phyloP scores from a whole-genome alignment of 1,140 invertebrate genomes.

The Diorhabda carinulata region DNA sequence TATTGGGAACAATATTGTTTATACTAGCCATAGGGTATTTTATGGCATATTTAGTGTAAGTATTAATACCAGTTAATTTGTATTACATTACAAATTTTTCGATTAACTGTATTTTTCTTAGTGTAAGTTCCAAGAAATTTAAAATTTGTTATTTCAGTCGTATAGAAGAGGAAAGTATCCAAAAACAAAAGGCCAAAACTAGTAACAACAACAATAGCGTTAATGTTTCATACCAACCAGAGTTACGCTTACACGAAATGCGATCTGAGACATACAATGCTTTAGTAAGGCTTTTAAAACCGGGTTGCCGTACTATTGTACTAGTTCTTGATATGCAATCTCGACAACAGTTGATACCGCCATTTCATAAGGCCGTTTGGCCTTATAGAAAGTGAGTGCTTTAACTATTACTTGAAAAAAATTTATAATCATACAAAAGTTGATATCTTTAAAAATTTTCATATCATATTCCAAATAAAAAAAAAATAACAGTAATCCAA shows the following conservation, averaged over 20 bases:
- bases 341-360: slow-evolving; percentile 78
- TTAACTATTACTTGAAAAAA: not conserved
- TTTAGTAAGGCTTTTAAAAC: slow-evolving; percentile 86
- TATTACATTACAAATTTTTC: not conserved
- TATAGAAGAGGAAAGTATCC: slow-evolving; percentile 74
- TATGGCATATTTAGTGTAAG: slow-evolving; percentile 83
- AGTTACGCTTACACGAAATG: slow-evolving; percentile 85
- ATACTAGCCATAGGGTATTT: slow-evolving; percentile 80
- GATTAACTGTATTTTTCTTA: too few relatives aligned
- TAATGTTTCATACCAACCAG: slow-evolving; percentile 51
- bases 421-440: too few relatives aligned
- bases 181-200: slow-evolving; percentile 57
- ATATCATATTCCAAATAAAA: too few relatives aligned
- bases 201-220: slow-evolving; percentile 48
- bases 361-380: slow-evolving; percentile 91
- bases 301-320: slow-evolving; percentile 90
- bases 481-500: too few relatives aligned
- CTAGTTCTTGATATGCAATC: slow-evolving; percentile 85
- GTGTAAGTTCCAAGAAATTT: too few relatives aligned
- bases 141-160: slow-evolving; percentile 15
- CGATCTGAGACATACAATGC: slow-evolving; percentile 94
- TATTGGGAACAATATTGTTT: slow-evolving; percentile 74
- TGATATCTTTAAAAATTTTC: too few relatives aligned
- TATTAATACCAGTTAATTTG: slow-evolving; percentile 28
- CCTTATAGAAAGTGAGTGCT: slow-evolving; percentile 87